Evolutionary conservation across 2,113 vertebrate genomes (phyloP).

Genomic region (Aplodontia rufa): DNA sequence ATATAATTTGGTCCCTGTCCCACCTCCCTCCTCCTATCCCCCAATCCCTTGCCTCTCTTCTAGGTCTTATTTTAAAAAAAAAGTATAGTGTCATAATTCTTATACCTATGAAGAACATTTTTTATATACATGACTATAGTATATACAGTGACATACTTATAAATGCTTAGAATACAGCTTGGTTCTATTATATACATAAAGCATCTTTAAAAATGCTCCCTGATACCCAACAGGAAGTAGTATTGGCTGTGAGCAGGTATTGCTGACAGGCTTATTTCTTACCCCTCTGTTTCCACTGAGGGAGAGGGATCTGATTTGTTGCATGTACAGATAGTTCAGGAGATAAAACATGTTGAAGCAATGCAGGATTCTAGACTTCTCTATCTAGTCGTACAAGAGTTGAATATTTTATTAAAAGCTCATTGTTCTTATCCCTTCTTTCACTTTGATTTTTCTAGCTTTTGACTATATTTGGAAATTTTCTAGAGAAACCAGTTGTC

Average conservation of each 20-base stretch:
- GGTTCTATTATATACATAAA: not conserved
- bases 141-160: no score
- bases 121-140: no score
- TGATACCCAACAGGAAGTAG: not conserved
- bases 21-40: no score
- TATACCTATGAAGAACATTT: no score
- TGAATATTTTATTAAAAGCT: constrained; percentile 36
- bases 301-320: constrained; percentile 27
- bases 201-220: not conserved
- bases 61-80: no score
- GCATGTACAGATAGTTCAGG: not conserved
- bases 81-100: no score
- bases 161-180: no score
- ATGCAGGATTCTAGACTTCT: not conserved
- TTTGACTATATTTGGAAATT: constrained; percentile 86
- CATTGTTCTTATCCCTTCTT: constrained; percentile 47
- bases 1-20: no score
- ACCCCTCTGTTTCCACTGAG: not conserved
- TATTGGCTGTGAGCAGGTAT: not conserved
- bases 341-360: not conserved
- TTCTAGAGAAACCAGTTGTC: constrained; percentile 87
- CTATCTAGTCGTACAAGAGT: not conserved
- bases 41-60: no score
- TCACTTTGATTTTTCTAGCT: constrained; percentile 82
- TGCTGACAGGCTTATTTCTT: not conserved